Percentiles rank a stretch among this genome's conserved stretches.
phyloP scores from a whole-genome alignment of 2,797 vertebrate genomes.

The Vipera ursinii region DNA sequence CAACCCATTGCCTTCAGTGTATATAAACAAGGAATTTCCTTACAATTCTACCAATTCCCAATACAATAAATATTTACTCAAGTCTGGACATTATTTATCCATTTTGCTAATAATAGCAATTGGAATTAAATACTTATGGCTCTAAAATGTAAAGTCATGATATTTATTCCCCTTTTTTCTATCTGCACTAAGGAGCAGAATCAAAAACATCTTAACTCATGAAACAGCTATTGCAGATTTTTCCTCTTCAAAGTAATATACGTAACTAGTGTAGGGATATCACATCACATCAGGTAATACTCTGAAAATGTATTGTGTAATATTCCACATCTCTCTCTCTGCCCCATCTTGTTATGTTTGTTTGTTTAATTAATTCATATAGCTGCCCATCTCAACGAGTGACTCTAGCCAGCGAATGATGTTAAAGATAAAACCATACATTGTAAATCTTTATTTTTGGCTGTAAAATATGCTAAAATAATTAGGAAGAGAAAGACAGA shows the following conservation, averaged over 20 bases:
- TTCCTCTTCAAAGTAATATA: conserved; percentile 47
- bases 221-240: conserved; percentile 44
- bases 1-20: conserved; percentile 36
- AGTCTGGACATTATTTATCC: neutral
- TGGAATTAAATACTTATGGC: neutral
- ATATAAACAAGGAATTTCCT: conserved; percentile 33
- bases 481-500: neutral
- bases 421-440: neutral
- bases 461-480: neutral
- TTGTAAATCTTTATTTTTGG: neutral
- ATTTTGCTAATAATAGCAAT: neutral
- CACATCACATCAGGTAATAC: conserved; percentile 19
- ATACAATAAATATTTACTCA: conserved; percentile 6
- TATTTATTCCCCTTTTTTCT: conserved; percentile 33
- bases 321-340: neutral
- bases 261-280: conserved; percentile 8
- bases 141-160: conserved; percentile 23
- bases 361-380: neutral
- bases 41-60: neutral
- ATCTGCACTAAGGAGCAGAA: conserved; percentile 44
- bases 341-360: neutral
- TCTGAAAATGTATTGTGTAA: conserved; percentile 29
- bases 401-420: neutral
- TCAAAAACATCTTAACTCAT: conserved; percentile 62
- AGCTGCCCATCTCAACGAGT: neutral